Evolutionary conservation across 2,113 vertebrate genomes (phyloP), one percentile per base, ranked within the genome.

Genomic region (Paralichthys olivaceus): DNA sequence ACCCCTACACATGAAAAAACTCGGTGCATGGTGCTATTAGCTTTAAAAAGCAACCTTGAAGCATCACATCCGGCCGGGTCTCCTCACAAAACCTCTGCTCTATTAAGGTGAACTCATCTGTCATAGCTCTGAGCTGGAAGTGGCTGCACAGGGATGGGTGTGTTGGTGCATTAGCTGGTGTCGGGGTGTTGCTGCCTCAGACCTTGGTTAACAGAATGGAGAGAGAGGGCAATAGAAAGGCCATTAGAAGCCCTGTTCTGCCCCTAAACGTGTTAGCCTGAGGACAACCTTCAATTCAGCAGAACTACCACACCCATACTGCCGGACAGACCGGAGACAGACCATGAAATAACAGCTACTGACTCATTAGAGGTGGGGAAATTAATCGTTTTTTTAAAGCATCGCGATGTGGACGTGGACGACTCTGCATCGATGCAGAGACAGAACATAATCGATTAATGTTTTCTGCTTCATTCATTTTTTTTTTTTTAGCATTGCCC

Each of bases 161-260:
- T 79, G 49, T 80, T 26, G 75, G 65, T 64, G 73, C 75, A 85
- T 80, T 85, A 84, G 77, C 77, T 49, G 66, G 58, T 55, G 77
- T 83, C 22, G 19, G 43, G n/a, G n/a, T 60, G 34, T 75, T 60
- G 51, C 66, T 25, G 43, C 43, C 49, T 70, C 54, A 80, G 76
- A 77, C 20, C 43, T 69, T 54, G 55, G 59, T 60, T 45, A 29
- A 71, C 63, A 64, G 62, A 75, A 53, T 14, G 12, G 49, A 72
- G 73, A 70, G 70, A 76, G 47, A 17, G 28, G 56, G 72, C 77
- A 66, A 80, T 56, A 87, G 78, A 68, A 81, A 79, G 83, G 47
- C 75, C 83, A 90, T 90, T 79, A 89, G 70, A 12, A 71, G 55
- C 45, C 17, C 49, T 54, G 60, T 37, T 82, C 54, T 67, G 47